Evolutionary conservation across 1,140 invertebrate genomes (phyloP), one percentile per base, ranked within the genome.

Genomic region (Drosophila orosa): DNA sequence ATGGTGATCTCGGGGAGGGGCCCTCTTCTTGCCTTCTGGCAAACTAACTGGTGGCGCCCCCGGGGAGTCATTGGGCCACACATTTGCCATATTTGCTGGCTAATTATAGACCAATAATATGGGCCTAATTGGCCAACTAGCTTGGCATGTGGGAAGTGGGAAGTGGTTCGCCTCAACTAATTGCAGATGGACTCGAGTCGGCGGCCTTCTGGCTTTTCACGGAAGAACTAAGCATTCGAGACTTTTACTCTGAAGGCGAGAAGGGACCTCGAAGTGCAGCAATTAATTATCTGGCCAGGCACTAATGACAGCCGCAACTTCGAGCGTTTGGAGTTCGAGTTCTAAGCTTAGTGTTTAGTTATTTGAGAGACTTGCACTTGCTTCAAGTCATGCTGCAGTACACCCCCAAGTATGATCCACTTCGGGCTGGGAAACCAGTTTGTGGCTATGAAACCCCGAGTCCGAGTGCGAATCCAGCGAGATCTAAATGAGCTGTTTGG

Each of bases 231-330:
- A 42, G 4, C 45, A 66, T 56, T 48, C 17, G 25, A 56, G 52
- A 76, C 58, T 65, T 77, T 80, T 67, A 66, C 76, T 59, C 61
- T 68, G 47, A 63, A 42, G 24, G 17, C 33, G 29, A 35, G 47
- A 22, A 56, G 40, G 50, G 25, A 39, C 27, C 19, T 33, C 10
- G 15, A 42, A 66, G 45, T 65, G 66, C 58, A 61, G 69, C 71
- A 83, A 89, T 87, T 83, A 87, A 83, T 87, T 89, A 87, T 62
- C 63, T 47, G 60, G 15, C 24, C 15, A 27, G 15, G 3, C 15
- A 37, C 54, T 31, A 63, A 60, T 63, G 55, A 31, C 42, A 15
- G 19, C 42, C 10, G 19, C 17, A 3, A 66, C 31, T 45, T 40
- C 6, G 2, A 44, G 12, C 57, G n/a, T 19, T 45, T 0, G 25